Percentiles rank a stretch among this genome's conserved stretches.
Evolutionary conservation across 1,140 invertebrate genomes (phyloP).

Genomic region (Philaenus spumarius): DNA sequence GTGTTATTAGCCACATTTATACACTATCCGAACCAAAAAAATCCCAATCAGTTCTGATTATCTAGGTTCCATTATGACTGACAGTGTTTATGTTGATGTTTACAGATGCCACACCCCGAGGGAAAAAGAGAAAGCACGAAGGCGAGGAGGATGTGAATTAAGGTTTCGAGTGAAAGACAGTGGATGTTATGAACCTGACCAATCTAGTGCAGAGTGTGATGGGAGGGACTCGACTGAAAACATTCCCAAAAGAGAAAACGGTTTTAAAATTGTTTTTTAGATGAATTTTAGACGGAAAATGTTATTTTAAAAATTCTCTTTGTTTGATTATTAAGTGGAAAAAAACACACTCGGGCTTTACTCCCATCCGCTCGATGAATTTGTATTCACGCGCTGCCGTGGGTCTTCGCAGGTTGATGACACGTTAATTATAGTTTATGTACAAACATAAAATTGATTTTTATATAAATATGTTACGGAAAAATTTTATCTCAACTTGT

Average conservation of each 20-base stretch:
- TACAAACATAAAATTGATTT: not conserved
- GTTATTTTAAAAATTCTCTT: not conserved
- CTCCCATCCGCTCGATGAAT: no score
- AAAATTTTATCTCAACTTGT: not conserved
- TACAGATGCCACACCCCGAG: slow-evolving; percentile 49
- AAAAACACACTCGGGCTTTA: not conserved
- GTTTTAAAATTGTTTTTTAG: not conserved
- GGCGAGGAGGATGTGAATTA: slow-evolving; percentile 42
- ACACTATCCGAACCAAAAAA: no score
- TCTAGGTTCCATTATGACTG: no score
- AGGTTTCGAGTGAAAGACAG: slow-evolving; percentile 10
- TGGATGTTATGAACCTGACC: not conserved
- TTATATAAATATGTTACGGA: not conserved
- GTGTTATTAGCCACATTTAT: no score
- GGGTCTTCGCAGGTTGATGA: no score
- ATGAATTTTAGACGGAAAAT: no score
- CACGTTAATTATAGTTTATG: no score
- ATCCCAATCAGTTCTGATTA: no score
- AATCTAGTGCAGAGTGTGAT: not conserved
- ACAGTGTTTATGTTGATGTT: slow-evolving; percentile 27
- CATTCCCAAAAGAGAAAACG: not conserved
- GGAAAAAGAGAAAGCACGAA: slow-evolving; percentile 67
- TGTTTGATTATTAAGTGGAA: not conserved
- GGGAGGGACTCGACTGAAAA: not conserved
- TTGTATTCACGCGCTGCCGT: no score